Evolutionary conservation across 2,888 invertebrate species (phyloP).

Genomic region (Isoperla grammatica): DNA sequence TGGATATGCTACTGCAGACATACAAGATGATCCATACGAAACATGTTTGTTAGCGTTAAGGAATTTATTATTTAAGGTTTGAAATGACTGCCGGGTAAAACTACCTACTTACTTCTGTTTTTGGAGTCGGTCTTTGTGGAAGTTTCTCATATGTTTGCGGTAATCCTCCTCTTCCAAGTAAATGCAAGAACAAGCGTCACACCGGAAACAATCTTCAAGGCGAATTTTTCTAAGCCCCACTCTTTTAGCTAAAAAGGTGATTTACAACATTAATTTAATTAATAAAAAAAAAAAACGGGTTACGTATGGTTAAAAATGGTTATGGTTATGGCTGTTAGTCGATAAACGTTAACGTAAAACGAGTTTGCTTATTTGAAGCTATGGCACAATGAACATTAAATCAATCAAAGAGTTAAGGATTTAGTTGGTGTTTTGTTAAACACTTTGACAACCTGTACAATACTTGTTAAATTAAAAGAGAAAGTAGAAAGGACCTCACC

Average conservation of each 20-base stretch:
- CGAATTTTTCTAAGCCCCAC: constrained; percentile 36
- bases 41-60: no score
- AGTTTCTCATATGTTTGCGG: constrained; percentile 38
- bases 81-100: no score
- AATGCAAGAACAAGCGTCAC: constrained; percentile 39
- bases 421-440: no score
- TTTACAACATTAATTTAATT: not conserved
- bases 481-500: not conserved
- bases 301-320: not conserved
- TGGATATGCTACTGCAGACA: no score
- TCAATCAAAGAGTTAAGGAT: no score
- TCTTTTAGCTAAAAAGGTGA: constrained; percentile 29
- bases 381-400: no score
- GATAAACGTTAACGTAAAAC: no score
- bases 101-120: constrained; percentile 29
- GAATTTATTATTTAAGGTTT: no score
- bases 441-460: not conserved
- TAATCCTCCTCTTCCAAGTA: constrained; percentile 38
- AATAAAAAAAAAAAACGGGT: not conserved
- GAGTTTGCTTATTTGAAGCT: no score
- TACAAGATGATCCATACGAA: no score
- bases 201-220: constrained; percentile 38
- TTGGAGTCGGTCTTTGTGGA: constrained; percentile 32
- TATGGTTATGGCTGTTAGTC: not conserved
- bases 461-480: not conserved